phyloP scores from a whole-genome alignment of 1,140 invertebrate genomes.

The Paralvinella palmiformis region DNA sequence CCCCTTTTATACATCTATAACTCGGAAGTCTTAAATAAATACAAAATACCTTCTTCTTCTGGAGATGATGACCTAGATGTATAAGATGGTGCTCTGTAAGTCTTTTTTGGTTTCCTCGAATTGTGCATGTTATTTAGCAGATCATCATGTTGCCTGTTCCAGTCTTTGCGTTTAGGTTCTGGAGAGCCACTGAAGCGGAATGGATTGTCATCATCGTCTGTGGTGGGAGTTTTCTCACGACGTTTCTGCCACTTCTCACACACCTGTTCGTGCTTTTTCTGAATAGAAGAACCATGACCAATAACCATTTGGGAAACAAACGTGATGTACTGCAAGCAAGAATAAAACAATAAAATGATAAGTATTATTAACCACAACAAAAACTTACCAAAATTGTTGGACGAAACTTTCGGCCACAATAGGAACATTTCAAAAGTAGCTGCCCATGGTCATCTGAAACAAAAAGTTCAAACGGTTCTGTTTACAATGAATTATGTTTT shows the following conservation, averaged over 20 bases:
- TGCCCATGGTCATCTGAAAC: not conserved
- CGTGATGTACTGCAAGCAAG: not conserved
- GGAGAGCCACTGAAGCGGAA: too few relatives aligned
- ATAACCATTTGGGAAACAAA: not conserved
- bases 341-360: not conserved
- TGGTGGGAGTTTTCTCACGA: too few relatives aligned
- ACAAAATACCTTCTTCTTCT: too few relatives aligned
- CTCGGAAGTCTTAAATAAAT: too few relatives aligned
- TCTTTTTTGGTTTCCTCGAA: too few relatives aligned
- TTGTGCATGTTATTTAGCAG: too few relatives aligned
- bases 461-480: not conserved
- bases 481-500: not conserved
- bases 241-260: slow-evolving; percentile 1
- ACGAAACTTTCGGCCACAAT: not conserved
- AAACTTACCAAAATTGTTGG: not conserved
- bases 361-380: not conserved
- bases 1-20: too few relatives aligned
- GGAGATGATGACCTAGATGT: too few relatives aligned
- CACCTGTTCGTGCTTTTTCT: not conserved
- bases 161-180: too few relatives aligned
- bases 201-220: too few relatives aligned
- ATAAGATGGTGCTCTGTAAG: too few relatives aligned
- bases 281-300: not conserved
- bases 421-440: not conserved
- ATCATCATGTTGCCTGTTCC: too few relatives aligned